Evolutionary conservation across 2,113 vertebrate species (phyloP), one percentile per base, ranked within the genome.

Genomic region (Nerophis ophidion): DNA sequence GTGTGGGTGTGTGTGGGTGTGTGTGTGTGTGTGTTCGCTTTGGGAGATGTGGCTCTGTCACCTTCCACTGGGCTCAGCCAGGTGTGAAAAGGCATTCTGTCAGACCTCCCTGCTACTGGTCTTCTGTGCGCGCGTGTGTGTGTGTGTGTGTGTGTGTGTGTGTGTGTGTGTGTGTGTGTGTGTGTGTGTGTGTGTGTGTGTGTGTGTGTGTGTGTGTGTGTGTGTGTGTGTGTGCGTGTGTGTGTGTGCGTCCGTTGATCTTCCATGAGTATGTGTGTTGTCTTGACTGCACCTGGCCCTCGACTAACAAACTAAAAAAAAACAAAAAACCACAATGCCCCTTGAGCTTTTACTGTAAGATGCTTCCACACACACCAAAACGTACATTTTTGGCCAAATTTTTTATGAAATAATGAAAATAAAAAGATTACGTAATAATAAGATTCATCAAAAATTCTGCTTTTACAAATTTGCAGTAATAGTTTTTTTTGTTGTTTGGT

Each of bases 21-120:
- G 74, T 35, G 50, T 58, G 61, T 53, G 60, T 52, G 65, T 61
- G 63, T 55, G 65, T 61, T 79, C 72, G 82, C 81, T 82, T 73
- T 82, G 86, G 87, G 84, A 90, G 86, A 88, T 89, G 82, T 81
- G 87, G 82, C 86, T 87, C 84, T 89, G 86, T 90, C 88, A 88
- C 87, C 88, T 88, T 88, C 83, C 82, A 81, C 88, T 88, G 86
- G 84, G 87, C 86, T 88, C 89, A 89, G 84, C 88, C 87, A 90
- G 89, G 89, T 90, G 89, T 90, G 87, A 90, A 90, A 90, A 90
- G 86, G 87, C 89, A 90, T 90, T 90, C 89, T 90, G 89, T 90
- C 89, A 90, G 81, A 87, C 86, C 84, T 88, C 81, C 82, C 81
- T 86, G 82, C 86, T 83, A 86, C 84, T 85, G 84, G 84, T 79